Base-by-base conservation (phyloP, 1,140 invertebrate genomes). In the Coboldia fuscipes region DNA sequence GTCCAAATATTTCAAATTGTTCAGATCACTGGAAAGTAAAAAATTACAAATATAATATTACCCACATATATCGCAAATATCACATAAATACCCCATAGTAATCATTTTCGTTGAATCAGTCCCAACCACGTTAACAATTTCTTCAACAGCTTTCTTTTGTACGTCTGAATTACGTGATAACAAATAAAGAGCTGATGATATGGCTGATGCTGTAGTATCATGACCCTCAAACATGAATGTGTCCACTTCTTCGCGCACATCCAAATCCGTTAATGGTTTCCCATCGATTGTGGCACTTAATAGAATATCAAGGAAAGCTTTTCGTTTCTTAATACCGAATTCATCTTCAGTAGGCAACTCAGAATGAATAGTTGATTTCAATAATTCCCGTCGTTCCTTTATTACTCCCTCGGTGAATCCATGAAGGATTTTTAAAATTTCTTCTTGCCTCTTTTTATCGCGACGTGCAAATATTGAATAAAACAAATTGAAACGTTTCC, bases 231-330 rank as follows among this genome's bases (percentile, higher is more conserved):
- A 75, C 63, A 74, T 70, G 39, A 76, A 75, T 1, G 72, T 75
- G 37, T 72, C 66, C 3, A 73, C 68, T 56, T 73, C 67, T 48
- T 74, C 66, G 29, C 62, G 45, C 23, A 81, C 73, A 43, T 76
- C 72, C 18, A 58, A 49, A 42, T 72, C 57, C 5, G 58, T 62
- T 30, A 78, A 45, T 1, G 49, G 46, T 23, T 52, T 47, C 1
- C 57, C 65, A 35, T 62, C 57, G 5, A 61, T 45, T 12, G 51
- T 59, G 33, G 62, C 57, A 45, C 68, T 57, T 4, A 81, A 48
- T 12, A 83, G 45, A 22, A 78, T 50, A 58, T 81, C 77, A 29
- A 81, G 46, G 46, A 81, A 70, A 1, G 72, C 73, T 39, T 70
- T 51, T 22, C 63, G 54, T 29, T 64, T 66, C 38, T 62, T 62